phyloP scores from a whole-genome alignment of 2,888 invertebrate species.

The Drosophila leonis region DNA sequence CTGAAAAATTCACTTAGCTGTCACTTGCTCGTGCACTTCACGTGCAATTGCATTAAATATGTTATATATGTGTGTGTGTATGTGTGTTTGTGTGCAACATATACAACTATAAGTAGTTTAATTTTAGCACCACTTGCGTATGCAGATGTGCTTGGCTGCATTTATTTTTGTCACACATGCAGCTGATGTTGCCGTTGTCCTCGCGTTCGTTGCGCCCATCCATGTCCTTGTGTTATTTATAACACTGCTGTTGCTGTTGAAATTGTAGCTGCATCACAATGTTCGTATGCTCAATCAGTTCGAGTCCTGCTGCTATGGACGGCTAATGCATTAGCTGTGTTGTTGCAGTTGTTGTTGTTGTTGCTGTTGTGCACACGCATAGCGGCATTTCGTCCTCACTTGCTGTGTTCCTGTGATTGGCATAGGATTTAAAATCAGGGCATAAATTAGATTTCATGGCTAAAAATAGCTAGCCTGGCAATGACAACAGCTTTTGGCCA shows the following conservation, averaged over 20 bases:
- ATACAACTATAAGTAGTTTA: constrained; percentile 36
- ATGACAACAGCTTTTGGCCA: constrained; percentile 15
- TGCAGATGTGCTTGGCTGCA: constrained; percentile 28
- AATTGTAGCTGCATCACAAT: constrained; percentile 47
- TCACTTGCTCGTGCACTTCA: constrained; percentile 52
- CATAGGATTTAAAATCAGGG: constrained; percentile 30
- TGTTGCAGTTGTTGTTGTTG: background rate
- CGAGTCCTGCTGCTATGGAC: constrained; percentile 20
- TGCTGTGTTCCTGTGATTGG: constrained; percentile 37
- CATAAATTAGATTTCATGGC: constrained; percentile 56
- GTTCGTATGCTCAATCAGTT: constrained; percentile 43
- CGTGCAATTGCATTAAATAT: constrained; percentile 73
- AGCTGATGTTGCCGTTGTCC: constrained; percentile 44
- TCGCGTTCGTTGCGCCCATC: constrained; percentile 68
- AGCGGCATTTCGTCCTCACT: constrained; percentile 47
- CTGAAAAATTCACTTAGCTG: constrained; percentile 70
- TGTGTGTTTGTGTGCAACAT: background rate
- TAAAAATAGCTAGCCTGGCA: constrained; percentile 47
- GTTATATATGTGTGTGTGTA: constrained; percentile 29
- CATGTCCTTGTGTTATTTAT: constrained; percentile 81
- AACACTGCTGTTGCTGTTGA: constrained; percentile 59
- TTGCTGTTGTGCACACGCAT: constrained; percentile 26
- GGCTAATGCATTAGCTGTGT: constrained; percentile 28
- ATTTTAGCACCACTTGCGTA: constrained; percentile 56
- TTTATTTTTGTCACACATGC: constrained; percentile 54